Conservation (phyloP, 1,140 invertebrate genomes). For the Oncopodura yosiiana region DNA sequence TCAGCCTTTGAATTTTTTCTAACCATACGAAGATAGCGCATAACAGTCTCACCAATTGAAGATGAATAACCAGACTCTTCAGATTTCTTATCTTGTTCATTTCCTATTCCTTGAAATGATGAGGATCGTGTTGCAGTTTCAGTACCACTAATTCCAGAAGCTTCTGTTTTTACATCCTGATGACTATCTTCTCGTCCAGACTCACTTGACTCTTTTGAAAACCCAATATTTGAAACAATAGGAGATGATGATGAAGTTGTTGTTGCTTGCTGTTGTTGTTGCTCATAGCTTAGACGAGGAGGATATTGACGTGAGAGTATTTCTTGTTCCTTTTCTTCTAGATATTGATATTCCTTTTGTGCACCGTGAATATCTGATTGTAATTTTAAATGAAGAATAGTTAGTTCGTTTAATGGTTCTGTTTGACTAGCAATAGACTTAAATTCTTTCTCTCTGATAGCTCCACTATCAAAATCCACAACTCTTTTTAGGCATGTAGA, state of each 20-base stretch:
- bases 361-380: too few species aligned
- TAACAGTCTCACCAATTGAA: slow-evolving; percentile 73
- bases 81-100: slow-evolving; percentile 39
- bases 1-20: slow-evolving; percentile 68
- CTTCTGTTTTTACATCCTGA: too few species aligned
- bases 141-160: slow-evolving; percentile 21
- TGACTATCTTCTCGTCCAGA: too few species aligned
- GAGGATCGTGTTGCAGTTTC: slow-evolving; percentile 7
- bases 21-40: slow-evolving; percentile 70
- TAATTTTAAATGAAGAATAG: too few species aligned
- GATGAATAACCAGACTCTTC: slow-evolving; percentile 68
- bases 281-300: not conserved
- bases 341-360: too few species aligned
- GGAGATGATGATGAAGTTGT: not conserved
- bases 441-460: too few species aligned
- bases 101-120: slow-evolving; percentile 26
- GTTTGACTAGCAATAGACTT: too few species aligned
- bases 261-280: slow-evolving; percentile 1
- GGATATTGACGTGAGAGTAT: not conserved
- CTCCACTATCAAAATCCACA: too few species aligned
- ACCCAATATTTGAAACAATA: too few species aligned
- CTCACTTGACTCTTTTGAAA: too few species aligned
- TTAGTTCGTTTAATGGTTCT: too few species aligned
- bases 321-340: not conserved
- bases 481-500: too few species aligned